Percentiles rank a stretch among this genome's conserved stretches.
phyloP scores from a whole-genome alignment of 2,113 vertebrate species.

The Scophthalmus maximus region DNA sequence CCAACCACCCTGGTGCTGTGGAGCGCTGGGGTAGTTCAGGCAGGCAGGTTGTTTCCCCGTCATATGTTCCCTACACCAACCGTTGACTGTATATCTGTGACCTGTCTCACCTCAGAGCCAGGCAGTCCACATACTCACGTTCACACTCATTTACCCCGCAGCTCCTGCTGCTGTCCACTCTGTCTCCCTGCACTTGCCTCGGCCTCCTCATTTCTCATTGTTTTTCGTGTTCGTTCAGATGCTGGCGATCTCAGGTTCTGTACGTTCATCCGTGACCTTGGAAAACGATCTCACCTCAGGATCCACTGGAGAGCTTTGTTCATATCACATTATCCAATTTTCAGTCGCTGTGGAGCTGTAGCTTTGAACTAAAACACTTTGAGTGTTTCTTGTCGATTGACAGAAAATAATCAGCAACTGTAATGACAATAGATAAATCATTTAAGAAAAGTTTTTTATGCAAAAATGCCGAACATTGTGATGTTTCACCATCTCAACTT shows the following conservation, averaged over 20 bases:
- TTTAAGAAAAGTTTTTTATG: no score
- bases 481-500: no score
- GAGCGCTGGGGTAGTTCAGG: background rate
- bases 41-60: background rate
- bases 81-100: background rate
- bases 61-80: background rate
- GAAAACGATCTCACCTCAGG: background rate
- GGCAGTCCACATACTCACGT: background rate
- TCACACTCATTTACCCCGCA: background rate
- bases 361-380: no score
- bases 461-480: no score
- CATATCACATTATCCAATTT: no score
- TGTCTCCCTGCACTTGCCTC: background rate
- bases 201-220: background rate
- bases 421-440: no score
- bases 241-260: background rate
- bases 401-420: no score
- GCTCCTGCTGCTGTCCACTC: background rate
- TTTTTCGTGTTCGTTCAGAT: background rate
- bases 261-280: background rate
- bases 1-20: conserved; percentile 8
- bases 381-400: background rate
- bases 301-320: background rate
- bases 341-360: no score
- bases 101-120: background rate